Percentiles rank a stretch among this genome's conserved stretches.
Evolutionary conservation across 2,797 vertebrate species (phyloP).

Genomic region (Mormyrops boulengeri): DNA sequence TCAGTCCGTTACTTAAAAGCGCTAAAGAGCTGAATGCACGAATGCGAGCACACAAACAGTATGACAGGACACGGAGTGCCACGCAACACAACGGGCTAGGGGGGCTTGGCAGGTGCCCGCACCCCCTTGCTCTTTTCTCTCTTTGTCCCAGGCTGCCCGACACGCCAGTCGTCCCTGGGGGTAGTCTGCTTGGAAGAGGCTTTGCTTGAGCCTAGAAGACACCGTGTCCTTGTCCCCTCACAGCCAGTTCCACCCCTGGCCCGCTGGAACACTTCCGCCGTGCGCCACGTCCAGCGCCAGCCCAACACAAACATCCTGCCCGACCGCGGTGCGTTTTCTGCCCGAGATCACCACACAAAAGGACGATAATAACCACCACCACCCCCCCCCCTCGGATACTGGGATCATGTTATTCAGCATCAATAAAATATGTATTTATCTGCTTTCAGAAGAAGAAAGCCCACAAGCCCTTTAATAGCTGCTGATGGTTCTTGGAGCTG

Average conservation of each 20-base stretch:
- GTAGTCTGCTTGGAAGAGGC: neutral
- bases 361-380: slow-evolving; percentile 15
- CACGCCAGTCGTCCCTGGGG: slow-evolving; percentile 3
- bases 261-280: slow-evolving; percentile 4
- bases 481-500: slow-evolving; percentile 18
- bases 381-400: neutral
- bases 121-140: neutral
- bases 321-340: slow-evolving; percentile 6
- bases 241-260: slow-evolving; percentile 1
- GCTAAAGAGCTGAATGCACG: neutral
- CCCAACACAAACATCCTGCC: slow-evolving; percentile 8
- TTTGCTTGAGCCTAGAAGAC: slow-evolving; percentile 1
- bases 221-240: neutral
- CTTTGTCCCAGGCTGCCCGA: neutral
- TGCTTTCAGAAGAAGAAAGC: slow-evolving; percentile 23
- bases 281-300: slow-evolving; percentile 9
- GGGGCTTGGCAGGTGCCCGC: neutral
- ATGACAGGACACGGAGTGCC: neutral
- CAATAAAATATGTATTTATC: slow-evolving; percentile 30
- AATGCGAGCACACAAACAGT: neutral
- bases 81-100: neutral
- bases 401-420: slow-evolving; percentile 32
- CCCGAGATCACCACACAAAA: slow-evolving; percentile 15
- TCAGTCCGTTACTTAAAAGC: neutral
- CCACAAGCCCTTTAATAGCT: slow-evolving; percentile 25